Evolutionary conservation across 2,113 vertebrate genomes (phyloP).

Genomic region (Trachemys scripta): DNA sequence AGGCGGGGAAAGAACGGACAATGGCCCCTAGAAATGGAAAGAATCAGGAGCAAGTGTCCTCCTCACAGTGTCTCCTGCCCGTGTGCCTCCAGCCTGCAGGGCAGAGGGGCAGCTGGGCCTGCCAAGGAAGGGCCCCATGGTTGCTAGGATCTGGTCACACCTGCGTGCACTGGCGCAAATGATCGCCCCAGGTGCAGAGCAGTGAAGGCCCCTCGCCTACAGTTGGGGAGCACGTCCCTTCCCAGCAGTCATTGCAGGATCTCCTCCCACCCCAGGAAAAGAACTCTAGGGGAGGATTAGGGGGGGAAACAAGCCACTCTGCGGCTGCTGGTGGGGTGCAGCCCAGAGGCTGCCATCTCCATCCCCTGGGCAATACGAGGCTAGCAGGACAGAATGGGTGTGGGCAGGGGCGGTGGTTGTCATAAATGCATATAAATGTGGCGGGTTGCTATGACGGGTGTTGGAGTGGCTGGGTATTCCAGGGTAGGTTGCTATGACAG

Average conservation of each 20-base stretch:
- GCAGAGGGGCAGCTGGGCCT: neutral
- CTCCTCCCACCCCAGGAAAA: neutral
- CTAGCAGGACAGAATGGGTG: neutral
- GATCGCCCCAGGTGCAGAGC: neutral
- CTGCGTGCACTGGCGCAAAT: neutral
- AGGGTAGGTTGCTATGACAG: neutral
- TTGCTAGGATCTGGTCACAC: neutral
- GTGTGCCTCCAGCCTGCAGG: neutral
- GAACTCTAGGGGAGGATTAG: neutral
- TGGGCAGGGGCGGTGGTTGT: too few relatives aligned
- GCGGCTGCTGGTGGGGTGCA: constrained; percentile 25
- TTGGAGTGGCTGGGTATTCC: too few relatives aligned
- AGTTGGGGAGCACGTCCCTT: neutral
- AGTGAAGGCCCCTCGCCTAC: neutral
- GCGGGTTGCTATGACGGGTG: neutral
- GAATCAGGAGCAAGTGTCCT: neutral
- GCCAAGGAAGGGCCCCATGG: neutral
- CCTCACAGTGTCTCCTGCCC: neutral
- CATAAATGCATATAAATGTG: neutral
- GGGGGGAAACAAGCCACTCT: neutral
- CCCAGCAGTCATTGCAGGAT: neutral
- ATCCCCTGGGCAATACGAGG: neutral
- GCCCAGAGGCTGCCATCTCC: constrained; percentile 18
- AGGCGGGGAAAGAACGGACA: neutral
- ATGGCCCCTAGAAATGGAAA: neutral